phyloP scores from a whole-genome alignment of 1,140 invertebrate species.

The Muscidifurax raptorellus region DNA sequence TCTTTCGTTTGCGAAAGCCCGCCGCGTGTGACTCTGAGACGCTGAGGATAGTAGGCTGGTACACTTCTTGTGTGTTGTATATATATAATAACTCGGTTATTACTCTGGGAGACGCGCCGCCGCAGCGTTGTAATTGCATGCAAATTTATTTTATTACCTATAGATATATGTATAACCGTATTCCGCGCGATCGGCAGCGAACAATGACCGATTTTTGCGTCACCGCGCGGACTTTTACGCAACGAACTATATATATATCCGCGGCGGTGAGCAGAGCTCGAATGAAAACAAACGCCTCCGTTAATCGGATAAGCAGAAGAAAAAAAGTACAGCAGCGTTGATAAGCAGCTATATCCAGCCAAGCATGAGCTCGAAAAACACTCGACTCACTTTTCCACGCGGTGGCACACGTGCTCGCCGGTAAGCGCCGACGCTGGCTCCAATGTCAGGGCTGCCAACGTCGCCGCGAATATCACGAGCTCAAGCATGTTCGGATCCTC shows the following conservation, averaged over 20 bases:
- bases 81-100: neutral
- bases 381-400: constrained; percentile 71
- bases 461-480: constrained; percentile 54
- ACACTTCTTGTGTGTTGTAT: no score
- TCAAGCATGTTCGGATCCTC: neutral
- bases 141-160: neutral
- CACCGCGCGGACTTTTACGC: neutral
- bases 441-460: constrained; percentile 63
- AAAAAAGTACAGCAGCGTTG: neutral
- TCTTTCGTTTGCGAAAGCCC: neutral
- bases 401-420: constrained; percentile 71
- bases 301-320: neutral
- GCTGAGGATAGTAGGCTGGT: neutral
- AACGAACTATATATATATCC: neutral
- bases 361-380: neutral
- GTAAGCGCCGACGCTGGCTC: constrained; percentile 61
- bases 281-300: neutral
- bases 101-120: no score
- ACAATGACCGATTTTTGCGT: neutral
- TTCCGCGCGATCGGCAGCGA: neutral
- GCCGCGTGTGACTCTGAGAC: neutral
- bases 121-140: neutral
- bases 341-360: neutral
- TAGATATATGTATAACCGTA: no score
- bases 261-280: neutral